phyloP scores from a whole-genome alignment of 2,888 invertebrate species.

The Petrophora chlorosata region DNA sequence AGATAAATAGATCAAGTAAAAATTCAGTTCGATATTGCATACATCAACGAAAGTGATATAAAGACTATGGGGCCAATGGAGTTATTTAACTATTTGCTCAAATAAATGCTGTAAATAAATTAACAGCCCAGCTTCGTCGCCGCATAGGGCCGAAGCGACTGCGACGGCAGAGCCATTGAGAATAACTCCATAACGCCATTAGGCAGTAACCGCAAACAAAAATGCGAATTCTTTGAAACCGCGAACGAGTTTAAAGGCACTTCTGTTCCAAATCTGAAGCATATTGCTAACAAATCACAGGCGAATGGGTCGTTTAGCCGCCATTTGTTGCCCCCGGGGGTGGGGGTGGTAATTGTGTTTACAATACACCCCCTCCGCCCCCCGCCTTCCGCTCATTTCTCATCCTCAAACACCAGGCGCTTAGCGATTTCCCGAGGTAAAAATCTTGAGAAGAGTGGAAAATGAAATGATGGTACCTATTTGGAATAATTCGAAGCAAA shows the following conservation, averaged over 20 bases:
- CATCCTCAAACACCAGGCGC: conserved; percentile 73
- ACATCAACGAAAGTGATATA: no score
- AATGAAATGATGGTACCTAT: conserved; percentile 40
- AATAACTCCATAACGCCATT: conserved; percentile 31
- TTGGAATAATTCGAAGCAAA: not conserved
- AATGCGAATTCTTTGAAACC: conserved; percentile 44
- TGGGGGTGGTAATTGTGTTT: conserved; percentile 75
- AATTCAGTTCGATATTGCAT: no score
- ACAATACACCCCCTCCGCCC: conserved; percentile 61
- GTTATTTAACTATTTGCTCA: no score
- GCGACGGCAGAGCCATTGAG: no score
- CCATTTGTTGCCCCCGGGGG: conserved; percentile 73
- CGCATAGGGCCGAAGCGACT: conserved; percentile 4
- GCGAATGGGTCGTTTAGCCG: conserved; percentile 82
- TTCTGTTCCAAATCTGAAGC: conserved; percentile 77
- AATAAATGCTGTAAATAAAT: no score
- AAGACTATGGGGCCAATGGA: no score
- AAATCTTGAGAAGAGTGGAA: conserved; percentile 62
- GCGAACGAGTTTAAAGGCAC: conserved; percentile 66
- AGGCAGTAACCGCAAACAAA: conserved; percentile 42
- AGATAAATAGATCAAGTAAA: no score
- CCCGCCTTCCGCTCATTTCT: conserved; percentile 73
- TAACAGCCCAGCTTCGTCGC: conserved; percentile 3
- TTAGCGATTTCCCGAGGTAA: conserved; percentile 72
- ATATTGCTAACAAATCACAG: conserved; percentile 83